phyloP scores from a whole-genome alignment of 2,797 vertebrate genomes.

The Pangasius mekongensis region DNA sequence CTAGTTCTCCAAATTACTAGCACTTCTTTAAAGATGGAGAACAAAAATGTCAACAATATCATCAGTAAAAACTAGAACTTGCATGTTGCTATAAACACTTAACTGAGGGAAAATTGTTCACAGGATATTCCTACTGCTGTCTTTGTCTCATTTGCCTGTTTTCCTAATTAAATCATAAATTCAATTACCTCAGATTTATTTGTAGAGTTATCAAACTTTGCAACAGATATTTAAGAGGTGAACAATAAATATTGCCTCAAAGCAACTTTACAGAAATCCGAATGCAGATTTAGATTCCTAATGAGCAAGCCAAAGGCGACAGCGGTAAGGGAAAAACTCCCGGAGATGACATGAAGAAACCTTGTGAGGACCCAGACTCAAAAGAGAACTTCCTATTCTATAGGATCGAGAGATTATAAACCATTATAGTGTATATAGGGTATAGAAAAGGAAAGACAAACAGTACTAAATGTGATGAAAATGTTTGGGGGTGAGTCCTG shows the following conservation, averaged over 20 bases:
- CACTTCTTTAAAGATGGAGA: neutral
- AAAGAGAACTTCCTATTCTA: neutral
- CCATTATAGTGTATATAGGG: no score
- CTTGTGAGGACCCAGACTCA: no score
- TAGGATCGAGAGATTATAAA: no score
- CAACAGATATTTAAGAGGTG: no score
- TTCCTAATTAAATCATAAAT: neutral
- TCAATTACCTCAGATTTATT: neutral
- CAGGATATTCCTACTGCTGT: neutral
- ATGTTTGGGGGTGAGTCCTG: neutral
- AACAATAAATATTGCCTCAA: no score
- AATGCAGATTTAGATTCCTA: no score
- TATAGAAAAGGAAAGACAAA: neutral
- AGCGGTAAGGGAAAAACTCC: no score
- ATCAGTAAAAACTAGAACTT: neutral
- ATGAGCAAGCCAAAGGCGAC: no score
- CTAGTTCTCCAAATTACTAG: neutral
- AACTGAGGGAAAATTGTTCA: neutral
- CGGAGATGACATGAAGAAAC: no score
- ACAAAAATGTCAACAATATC: neutral
- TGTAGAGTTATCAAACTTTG: neutral
- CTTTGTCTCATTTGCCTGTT: neutral
- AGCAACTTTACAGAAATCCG: neutral
- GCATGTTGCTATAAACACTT: neutral
- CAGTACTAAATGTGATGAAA: neutral